phyloP scores from a whole-genome alignment of 2,113 vertebrate genomes.

The Hypomesus transpacificus region DNA sequence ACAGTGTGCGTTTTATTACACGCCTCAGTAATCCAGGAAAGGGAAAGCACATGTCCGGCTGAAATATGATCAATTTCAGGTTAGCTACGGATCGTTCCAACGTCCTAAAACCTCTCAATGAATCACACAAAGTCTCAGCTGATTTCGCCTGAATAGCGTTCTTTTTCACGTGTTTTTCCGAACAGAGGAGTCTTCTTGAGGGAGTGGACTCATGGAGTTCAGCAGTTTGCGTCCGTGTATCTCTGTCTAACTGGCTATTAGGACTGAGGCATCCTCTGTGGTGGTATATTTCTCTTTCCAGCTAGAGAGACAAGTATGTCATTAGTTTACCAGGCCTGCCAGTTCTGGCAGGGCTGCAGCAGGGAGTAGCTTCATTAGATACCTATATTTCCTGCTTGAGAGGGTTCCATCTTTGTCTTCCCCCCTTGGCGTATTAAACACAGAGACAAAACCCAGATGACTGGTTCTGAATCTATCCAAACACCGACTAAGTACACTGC shows the following conservation, averaged over 20 bases:
- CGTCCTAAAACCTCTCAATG: slow-evolving; percentile 55
- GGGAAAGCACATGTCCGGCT: slow-evolving; percentile 66
- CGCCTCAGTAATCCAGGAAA: slow-evolving; percentile 69
- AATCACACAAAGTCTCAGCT: slow-evolving; percentile 61
- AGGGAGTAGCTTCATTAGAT: slow-evolving; percentile 62
- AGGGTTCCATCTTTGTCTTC: slow-evolving; percentile 43
- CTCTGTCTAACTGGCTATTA: slow-evolving; percentile 60
- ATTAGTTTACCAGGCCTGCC: slow-evolving; percentile 61
- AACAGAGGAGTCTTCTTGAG: slow-evolving; percentile 15
- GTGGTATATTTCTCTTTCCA: slow-evolving; percentile 44
- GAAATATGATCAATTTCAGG: slow-evolving; percentile 70
- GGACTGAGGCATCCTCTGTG: slow-evolving; percentile 52
- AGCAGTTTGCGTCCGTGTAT: slow-evolving; percentile 44
- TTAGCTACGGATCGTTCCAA: slow-evolving; percentile 64
- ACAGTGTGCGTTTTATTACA: slow-evolving; percentile 72
- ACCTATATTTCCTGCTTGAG: slow-evolving; percentile 59
- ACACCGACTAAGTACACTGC: slow-evolving; percentile 65
- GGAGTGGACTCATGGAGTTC: slow-evolving; percentile 9
- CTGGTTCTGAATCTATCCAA: slow-evolving; percentile 66
- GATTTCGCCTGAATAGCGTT: slow-evolving; percentile 24
- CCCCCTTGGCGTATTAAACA: slow-evolving; percentile 57
- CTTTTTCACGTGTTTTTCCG: slow-evolving; percentile 39
- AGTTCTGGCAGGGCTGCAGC: slow-evolving; percentile 59
- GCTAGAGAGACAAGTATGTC: slow-evolving; percentile 56
- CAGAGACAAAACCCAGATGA: slow-evolving; percentile 70